These are phyloP conservation scores for Chloromyia formosa DNA, from an alignment of 2,888 invertebrate species.

Conservation along the genomic window DNA sequence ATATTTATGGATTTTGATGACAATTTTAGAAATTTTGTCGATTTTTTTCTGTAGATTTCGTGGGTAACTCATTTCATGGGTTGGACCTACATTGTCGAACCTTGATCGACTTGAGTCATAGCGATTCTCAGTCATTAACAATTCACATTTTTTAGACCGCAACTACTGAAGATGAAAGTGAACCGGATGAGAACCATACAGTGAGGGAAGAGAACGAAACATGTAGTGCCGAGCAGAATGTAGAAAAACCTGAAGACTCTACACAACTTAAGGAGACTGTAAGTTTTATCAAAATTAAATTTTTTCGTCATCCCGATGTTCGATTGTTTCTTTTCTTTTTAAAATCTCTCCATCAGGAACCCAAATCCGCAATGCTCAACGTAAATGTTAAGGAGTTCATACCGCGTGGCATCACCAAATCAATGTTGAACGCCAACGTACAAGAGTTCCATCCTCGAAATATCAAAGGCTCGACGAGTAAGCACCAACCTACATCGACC, in stretches of 20 bases:
- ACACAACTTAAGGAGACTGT: slow-evolving; percentile 46
- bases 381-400: slow-evolving; percentile 50
- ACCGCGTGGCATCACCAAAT: slow-evolving; percentile 42
- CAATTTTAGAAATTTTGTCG: too few relatives aligned
- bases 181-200: slow-evolving; percentile 40
- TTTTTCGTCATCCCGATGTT: slow-evolving; percentile 20
- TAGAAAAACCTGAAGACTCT: neutral
- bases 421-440: slow-evolving; percentile 51
- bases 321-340: neutral
- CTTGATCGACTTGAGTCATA: too few relatives aligned
- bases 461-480: slow-evolving; percentile 10
- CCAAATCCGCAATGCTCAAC: slow-evolving; percentile 46
- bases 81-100: too few relatives aligned
- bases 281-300: slow-evolving; percentile 15
- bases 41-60: too few relatives aligned
- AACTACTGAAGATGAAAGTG: slow-evolving; percentile 48
- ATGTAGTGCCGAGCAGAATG: neutral
- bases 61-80: too few relatives aligned
- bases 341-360: slow-evolving; percentile 40
- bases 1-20: too few relatives aligned
- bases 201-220: neutral
- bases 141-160: too few relatives aligned
- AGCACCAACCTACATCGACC: neutral
- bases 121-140: too few relatives aligned
- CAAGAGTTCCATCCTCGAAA: slow-evolving; percentile 52